Conservation (phyloP, 2,888 invertebrate genomes). For the Lasioglossum pauxillum region DNA sequence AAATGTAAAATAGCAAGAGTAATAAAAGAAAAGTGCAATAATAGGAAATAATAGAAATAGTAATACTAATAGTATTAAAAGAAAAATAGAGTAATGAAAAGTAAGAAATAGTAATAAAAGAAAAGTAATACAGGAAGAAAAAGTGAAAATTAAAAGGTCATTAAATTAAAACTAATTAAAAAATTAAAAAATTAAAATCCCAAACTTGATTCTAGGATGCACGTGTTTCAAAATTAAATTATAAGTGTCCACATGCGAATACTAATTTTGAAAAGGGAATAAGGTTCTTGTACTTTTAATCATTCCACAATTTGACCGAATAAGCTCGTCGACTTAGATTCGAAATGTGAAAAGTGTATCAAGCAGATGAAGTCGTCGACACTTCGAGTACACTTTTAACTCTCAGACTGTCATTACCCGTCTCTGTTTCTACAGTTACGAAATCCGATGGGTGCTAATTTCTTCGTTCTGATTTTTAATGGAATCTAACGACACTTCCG, state of each 20-base stretch:
- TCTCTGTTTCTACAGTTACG: neutral
- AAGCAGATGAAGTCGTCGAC: too few species aligned
- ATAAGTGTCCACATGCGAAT: too few species aligned
- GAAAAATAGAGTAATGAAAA: neutral
- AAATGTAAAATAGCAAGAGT: neutral
- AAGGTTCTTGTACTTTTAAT: neutral
- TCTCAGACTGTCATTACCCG: neutral
- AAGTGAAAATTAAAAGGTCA: neutral
- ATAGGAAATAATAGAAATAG: too few species aligned
- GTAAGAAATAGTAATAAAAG: too few species aligned
- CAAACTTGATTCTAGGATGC: neutral
- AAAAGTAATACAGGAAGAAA: neutral
- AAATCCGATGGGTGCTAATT: constrained; percentile 33
- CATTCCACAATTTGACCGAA: too few species aligned
- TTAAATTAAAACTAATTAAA: too few species aligned
- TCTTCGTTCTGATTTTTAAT: constrained; percentile 21
- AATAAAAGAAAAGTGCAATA: neutral
- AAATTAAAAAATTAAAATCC: neutral
- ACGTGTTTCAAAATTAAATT: too few species aligned
- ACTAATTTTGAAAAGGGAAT: neutral
- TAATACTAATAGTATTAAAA: too few species aligned
- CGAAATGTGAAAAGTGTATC: neutral
- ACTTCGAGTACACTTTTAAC: neutral
- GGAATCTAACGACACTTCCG: constrained; percentile 32
- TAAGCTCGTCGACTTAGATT: neutral